Percentiles rank a stretch among this genome's conserved stretches.
phyloP scores from a whole-genome alignment of 2,113 vertebrate genomes.

The Rutilus rutilus region DNA sequence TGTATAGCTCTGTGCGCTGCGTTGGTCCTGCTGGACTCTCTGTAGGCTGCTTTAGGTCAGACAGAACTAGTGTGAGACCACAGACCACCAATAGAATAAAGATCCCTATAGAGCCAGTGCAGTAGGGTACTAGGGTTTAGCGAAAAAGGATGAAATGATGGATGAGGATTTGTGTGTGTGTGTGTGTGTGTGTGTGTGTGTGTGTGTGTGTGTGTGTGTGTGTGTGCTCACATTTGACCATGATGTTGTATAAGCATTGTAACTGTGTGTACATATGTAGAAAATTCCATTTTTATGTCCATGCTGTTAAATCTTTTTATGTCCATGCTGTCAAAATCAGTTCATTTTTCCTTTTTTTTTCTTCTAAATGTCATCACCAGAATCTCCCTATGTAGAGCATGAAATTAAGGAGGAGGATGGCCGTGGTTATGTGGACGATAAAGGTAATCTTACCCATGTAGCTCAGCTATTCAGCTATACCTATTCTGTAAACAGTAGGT shows the following conservation, averaged over 20 bases:
- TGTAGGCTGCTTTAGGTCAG: slow-evolving; percentile 21
- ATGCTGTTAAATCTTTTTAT: background rate
- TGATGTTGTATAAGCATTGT: background rate
- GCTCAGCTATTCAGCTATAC: background rate
- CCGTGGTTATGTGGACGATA: background rate
- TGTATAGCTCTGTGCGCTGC: background rate
- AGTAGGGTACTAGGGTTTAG: slow-evolving; percentile 25
- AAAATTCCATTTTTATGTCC: background rate
- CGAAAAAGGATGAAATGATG: background rate
- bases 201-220: background rate
- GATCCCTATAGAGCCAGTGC: slow-evolving; percentile 16
- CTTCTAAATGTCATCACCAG: background rate
- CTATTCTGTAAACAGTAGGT: background rate
- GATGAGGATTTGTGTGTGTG: background rate
- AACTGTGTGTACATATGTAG: background rate
- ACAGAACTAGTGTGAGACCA: background rate
- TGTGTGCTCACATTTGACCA: background rate
- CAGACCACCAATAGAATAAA: background rate
- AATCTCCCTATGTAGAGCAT: slow-evolving; percentile 5
- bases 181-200: background rate
- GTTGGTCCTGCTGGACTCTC: background rate
- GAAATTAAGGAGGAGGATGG: slow-evolving; percentile 30
- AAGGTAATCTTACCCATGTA: slow-evolving; percentile 33
- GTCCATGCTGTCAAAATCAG: background rate
- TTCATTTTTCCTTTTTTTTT: background rate